Evolutionary conservation across 2,797 vertebrate species (phyloP).

Genomic region (Pseudomugil tenellus): DNA sequence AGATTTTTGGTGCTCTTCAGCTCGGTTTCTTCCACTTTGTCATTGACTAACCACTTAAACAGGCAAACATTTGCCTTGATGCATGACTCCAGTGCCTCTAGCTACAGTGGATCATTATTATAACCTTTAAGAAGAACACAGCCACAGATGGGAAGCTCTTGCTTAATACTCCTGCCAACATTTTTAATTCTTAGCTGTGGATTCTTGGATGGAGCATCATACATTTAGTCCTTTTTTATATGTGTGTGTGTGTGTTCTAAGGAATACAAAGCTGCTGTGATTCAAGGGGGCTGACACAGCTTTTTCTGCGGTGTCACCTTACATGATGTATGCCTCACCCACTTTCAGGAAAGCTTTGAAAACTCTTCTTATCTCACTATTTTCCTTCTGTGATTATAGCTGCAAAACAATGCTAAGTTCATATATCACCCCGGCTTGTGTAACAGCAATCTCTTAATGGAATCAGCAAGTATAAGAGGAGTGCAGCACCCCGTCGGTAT

Average conservation of each 20-base stretch:
- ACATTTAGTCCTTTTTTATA: conserved; percentile 15
- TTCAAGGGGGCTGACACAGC: conserved; percentile 69
- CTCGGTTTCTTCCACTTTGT: conserved; percentile 74
- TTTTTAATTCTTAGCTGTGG: conserved; percentile 52
- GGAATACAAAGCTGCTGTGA: conserved; percentile 59
- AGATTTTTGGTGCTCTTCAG: conserved; percentile 60
- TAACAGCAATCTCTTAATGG: conserved; percentile 72
- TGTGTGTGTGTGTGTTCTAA: conserved; percentile 40
- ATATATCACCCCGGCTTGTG: conserved; percentile 61
- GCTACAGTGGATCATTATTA: conserved; percentile 74
- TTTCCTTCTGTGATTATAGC: conserved; percentile 63
- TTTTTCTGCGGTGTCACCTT: conserved; percentile 74
- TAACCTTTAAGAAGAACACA: conserved; percentile 72
- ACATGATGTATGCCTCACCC: conserved; percentile 77
- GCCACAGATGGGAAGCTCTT: conserved; percentile 63
- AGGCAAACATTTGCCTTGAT: conserved; percentile 81
- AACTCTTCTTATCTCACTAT: conserved; percentile 70
- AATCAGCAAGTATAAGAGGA: conserved; percentile 80
- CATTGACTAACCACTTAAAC: conserved; percentile 79
- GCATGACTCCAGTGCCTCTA: conserved; percentile 71
- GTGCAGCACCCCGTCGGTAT: conserved; percentile 63
- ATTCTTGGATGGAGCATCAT: conserved; percentile 33
- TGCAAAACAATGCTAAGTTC: conserved; percentile 66
- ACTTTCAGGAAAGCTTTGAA: conserved; percentile 68
- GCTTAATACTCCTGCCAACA: conserved; percentile 54